Conservation (phyloP, 2,113 vertebrate species). For the Solea solea region DNA sequence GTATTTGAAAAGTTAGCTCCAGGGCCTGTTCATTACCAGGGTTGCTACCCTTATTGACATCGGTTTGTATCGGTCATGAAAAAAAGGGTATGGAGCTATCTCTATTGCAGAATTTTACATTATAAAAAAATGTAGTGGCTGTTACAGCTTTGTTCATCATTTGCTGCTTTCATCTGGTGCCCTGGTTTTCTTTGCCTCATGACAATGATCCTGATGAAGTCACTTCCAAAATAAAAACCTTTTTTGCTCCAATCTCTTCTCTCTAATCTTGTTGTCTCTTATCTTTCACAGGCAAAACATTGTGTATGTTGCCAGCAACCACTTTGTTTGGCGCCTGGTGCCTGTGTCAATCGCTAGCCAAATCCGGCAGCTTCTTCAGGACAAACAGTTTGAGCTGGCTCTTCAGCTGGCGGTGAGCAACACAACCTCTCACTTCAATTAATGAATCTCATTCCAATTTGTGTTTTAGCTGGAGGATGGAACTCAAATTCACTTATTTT, state of each 20-base stretch:
- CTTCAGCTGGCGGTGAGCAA: constrained; percentile 94
- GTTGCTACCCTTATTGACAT: too few species aligned
- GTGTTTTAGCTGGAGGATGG: constrained; percentile 16
- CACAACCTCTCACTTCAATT: neutral
- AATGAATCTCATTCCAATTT: constrained; percentile 20
- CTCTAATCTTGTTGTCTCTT: constrained; percentile 29
- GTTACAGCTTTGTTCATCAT: neutral
- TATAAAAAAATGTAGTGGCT: too few species aligned
- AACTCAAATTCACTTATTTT: constrained; percentile 29
- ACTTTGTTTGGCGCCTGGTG: constrained; percentile 98
- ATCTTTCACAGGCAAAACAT: constrained; percentile 87
- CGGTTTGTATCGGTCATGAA: too few species aligned
- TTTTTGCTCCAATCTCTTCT: neutral
- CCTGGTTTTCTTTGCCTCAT: neutral
- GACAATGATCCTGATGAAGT: neutral
- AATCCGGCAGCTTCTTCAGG: constrained; percentile 96
- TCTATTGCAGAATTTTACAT: too few species aligned
- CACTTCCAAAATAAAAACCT: neutral
- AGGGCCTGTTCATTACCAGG: too few species aligned
- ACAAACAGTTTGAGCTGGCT: constrained; percentile 98
- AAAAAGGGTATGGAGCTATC: too few species aligned
- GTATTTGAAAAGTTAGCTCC: too few species aligned
- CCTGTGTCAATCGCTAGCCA: constrained; percentile 96
- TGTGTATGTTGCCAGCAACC: constrained; percentile 98
- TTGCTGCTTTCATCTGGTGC: neutral